These are phyloP conservation scores for Ectropis grisescens DNA, from an alignment of 1,140 invertebrate species.

Conservation along the genomic window DNA sequence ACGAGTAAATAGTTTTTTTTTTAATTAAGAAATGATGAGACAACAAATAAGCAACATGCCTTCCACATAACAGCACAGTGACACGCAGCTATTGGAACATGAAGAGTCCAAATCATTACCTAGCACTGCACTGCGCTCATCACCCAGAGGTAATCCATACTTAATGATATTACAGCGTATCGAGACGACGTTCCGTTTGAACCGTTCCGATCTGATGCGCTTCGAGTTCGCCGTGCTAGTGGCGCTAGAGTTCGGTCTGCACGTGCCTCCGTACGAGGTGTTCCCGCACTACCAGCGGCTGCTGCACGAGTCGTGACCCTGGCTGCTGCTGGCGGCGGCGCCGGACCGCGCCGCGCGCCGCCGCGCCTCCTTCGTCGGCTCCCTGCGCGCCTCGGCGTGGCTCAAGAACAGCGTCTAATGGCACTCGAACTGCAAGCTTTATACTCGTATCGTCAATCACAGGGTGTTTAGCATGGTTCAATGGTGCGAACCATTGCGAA, in stretches of 20 bases:
- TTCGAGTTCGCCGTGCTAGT: constrained; percentile 96
- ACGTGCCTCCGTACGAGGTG: constrained; percentile 91
- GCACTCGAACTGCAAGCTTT: too few species aligned
- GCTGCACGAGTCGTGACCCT: constrained; percentile 85
- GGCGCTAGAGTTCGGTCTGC: constrained; percentile 93
- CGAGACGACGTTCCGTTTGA: constrained; percentile 90
- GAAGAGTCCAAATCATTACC: too few species aligned
- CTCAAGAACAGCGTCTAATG: constrained; percentile 9
- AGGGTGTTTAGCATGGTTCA: too few species aligned
- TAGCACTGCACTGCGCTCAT: too few species aligned
- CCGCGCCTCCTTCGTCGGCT: constrained; percentile 40
- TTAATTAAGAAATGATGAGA: too few species aligned
- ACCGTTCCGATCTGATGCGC: constrained; percentile 89
- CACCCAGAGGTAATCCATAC: too few species aligned
- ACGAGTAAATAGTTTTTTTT: too few species aligned
- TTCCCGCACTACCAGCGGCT: constrained; percentile 96
- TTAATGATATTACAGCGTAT: constrained; percentile 85
- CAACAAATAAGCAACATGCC: too few species aligned
- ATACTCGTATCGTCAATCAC: too few species aligned
- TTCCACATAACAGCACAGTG: too few species aligned
- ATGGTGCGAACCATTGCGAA: too few species aligned
- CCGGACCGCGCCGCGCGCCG: constrained; percentile 7
- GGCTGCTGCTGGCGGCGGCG: constrained; percentile 11
- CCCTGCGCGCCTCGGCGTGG: constrained; percentile 27
- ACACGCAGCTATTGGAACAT: too few species aligned